These are phyloP conservation scores for Australoheros facetus DNA, from an alignment of 2,797 vertebrate genomes.

Conservation along the genomic window DNA sequence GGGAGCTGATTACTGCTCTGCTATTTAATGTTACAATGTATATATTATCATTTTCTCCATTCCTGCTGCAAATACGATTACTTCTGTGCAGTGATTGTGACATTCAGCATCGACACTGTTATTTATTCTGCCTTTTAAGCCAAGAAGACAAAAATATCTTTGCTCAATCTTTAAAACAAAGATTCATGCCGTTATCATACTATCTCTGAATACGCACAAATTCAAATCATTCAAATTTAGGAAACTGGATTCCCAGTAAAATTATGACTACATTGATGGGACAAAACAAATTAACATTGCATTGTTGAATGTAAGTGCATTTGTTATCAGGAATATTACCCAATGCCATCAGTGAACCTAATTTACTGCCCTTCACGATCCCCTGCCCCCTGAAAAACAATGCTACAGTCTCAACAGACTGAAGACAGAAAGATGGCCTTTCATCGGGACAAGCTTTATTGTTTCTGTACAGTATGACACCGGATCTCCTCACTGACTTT, in stretches of 20 bases:
- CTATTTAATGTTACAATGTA: not conserved
- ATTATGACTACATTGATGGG: not conserved
- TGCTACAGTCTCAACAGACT: conserved; percentile 28
- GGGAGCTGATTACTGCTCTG: not conserved
- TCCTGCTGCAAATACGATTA: not conserved
- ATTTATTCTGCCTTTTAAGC: not conserved
- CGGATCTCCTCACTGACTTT: not conserved
- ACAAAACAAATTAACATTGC: not conserved
- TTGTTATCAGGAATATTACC: not conserved
- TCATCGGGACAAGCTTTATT: not conserved
- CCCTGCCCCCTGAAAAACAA: conserved; percentile 5
- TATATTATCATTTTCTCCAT: not conserved
- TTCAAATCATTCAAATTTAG: not conserved
- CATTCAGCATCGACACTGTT: not conserved
- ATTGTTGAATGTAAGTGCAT: not conserved
- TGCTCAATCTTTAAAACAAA: not conserved
- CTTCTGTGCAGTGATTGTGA: not conserved
- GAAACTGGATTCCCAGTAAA: not conserved
- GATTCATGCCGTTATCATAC: not conserved
- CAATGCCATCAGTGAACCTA: not conserved
- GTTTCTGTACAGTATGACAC: not conserved
- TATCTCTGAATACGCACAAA: not conserved
- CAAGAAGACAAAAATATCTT: not conserved
- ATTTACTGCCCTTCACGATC: conserved; percentile 10
- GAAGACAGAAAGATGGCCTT: conserved; percentile 23